Base-by-base conservation (phyloP, 2,113 vertebrate species). In the Miniopterus natalensis region DNA sequence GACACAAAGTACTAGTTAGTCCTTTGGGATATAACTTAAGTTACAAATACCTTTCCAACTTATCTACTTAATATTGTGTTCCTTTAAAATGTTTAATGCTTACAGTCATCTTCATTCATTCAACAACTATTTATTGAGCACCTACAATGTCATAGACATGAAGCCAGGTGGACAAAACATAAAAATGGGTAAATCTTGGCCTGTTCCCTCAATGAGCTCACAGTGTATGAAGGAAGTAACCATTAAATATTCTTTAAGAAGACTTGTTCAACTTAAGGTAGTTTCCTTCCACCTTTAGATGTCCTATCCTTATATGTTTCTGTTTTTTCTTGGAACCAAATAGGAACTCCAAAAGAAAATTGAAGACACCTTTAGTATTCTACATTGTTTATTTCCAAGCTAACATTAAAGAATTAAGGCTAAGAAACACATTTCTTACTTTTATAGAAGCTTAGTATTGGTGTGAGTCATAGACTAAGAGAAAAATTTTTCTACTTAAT, bases 11-110 rank as follows among this genome's bases (percentile, higher is more conserved):
- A 71, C 1, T 23, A 51, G 66, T 15, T 74, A 20, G 20, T 74
- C 70, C 7, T 85, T 91, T 66, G 29, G 31, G 12, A 36, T 61
- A 61, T 77, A 92, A 77, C 18, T 68, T 92, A 84, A 93, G 29
- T 40, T 27, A 83, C 23, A 40, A 18, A 42, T 77, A 10, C 23
- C 23, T 93, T 93, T 27, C 27, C 18, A 84, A 59, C 70, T 65
- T 80, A 86, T 63, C 27, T 5, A 70, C 8, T 47, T 49, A 66
- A 9, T 47, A 81, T 77, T 80, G 29, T 90, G 55, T 27, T 40
- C 31, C 29, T 55, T 73, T 81, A 85, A 85, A 81, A 91, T 55
- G 31, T 49, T 79, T 94, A 57, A 78, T 84, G 29, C 59, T 88
- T 70, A 12, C 3, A 47, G 11, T 40, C n/a, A 61, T 86, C 5